Conservation (phyloP, 2,113 vertebrate species). For the Sapajus apella region DNA sequence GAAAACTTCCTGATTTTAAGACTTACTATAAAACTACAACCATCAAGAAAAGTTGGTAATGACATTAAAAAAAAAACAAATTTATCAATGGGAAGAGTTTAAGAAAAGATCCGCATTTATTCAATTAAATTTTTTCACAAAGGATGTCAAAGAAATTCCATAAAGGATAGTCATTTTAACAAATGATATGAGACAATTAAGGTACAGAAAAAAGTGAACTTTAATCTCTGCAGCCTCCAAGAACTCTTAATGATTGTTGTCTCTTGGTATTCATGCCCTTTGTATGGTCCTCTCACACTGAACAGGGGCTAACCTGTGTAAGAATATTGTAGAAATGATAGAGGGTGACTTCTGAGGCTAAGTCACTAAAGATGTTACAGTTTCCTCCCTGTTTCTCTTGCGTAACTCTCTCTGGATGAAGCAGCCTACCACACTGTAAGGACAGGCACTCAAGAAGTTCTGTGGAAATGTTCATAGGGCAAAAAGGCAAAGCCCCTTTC, state of each 20-base stretch:
- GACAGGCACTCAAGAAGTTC: neutral
- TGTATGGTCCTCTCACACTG: neutral
- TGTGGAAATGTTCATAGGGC: neutral
- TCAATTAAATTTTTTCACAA: neutral
- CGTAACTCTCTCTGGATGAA: neutral
- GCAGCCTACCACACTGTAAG: neutral
- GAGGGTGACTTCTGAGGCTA: neutral
- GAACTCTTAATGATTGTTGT: neutral
- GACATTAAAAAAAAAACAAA: neutral
- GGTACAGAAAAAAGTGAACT: neutral
- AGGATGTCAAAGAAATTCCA: neutral
- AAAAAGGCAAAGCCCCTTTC: neutral
- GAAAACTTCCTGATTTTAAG: neutral
- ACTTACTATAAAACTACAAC: neutral
- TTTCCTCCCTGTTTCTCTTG: neutral
- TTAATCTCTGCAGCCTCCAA: neutral
- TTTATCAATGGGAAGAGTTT: neutral
- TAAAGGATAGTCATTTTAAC: neutral
- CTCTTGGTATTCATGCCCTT: neutral
- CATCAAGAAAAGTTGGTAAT: neutral
- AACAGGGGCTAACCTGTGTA: neutral
- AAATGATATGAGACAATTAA: neutral
- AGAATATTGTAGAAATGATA: neutral
- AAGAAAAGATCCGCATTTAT: neutral
- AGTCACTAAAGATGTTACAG: neutral